These are phyloP conservation scores for rat (Rattus norvegicus) DNA, from an alignment of 2,113 vertebrate genomes.

Conservation along the genomic window GRCr8 NC_086027.1:116873001-116873500, in stretches of 20 bases:
- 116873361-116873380: not conserved
- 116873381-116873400: not conserved
- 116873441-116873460: not conserved
- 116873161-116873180: not conserved
- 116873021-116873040: not conserved
- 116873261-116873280: not conserved
- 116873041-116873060: not conserved
- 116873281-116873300: not conserved
- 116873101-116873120: not conserved
- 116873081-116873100: no score
- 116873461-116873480: no score
- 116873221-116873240: not conserved
- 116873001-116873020: not conserved
- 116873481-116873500: not conserved
- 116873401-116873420: not conserved
- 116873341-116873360: not conserved
- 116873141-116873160: not conserved
- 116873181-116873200: not conserved
- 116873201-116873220: not conserved
- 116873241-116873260: not conserved
- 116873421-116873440: no score
- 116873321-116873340: not conserved
- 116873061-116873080: not conserved
- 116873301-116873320: not conserved
- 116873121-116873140: not conserved